Conservation (phyloP, 2,113 vertebrate genomes). For the Monopterus albus region DNA sequence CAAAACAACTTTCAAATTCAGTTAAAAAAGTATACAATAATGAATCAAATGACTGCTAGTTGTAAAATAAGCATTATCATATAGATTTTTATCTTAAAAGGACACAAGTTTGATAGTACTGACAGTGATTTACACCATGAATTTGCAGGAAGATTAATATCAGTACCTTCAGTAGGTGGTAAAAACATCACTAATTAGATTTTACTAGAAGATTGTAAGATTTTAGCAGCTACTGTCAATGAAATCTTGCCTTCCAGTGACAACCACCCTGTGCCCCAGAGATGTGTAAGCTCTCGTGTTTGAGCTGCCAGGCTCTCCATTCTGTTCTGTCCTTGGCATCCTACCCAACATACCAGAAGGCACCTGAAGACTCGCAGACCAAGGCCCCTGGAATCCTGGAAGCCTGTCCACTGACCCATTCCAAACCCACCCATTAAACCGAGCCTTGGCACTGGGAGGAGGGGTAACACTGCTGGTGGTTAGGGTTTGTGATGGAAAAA, state of each 20-base stretch:
- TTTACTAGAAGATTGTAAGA: not conserved
- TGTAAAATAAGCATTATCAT: too few species aligned
- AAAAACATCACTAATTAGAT: not conserved
- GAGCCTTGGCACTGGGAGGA: slow-evolving; percentile 44
- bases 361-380: slow-evolving; percentile 73
- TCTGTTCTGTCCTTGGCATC: slow-evolving; percentile 57
- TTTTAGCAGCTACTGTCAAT: slow-evolving; percentile 16
- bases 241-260: slow-evolving; percentile 17
- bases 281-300: slow-evolving; percentile 14
- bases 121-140: too few species aligned
- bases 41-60: too few species aligned
- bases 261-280: slow-evolving; percentile 16
- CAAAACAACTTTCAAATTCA: too few species aligned
- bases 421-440: slow-evolving; percentile 71
- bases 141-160: not conserved
- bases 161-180: not conserved
- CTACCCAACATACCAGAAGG: slow-evolving; percentile 71
- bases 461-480: not conserved
- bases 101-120: too few species aligned
- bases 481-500: not conserved
- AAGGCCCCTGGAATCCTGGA: slow-evolving; percentile 58
- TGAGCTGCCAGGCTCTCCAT: slow-evolving; percentile 11
- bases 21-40: too few species aligned
- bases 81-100: too few species aligned
- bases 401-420: slow-evolving; percentile 71